These are phyloP conservation scores for Meles meles DNA, from an alignment of 2,113 vertebrate species.

Conservation along the genomic window DNA sequence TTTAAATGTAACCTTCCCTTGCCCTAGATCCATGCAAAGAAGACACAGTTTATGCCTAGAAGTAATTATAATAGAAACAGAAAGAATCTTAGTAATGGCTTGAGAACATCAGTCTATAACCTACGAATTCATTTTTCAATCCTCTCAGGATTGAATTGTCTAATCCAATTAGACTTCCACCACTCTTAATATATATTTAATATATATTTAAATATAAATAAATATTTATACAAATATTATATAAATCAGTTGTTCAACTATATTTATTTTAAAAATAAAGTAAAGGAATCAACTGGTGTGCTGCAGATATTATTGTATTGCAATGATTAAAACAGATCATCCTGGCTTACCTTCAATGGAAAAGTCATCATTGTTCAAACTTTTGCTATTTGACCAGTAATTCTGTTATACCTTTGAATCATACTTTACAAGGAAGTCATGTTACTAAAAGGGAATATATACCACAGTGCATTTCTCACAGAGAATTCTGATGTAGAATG, in stretches of 20 bases:
- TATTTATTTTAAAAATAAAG: slow-evolving; percentile 5
- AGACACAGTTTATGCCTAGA: background rate
- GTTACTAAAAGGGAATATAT: background rate
- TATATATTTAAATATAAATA: too few relatives aligned
- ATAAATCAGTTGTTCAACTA: background rate
- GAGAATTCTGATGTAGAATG: background rate
- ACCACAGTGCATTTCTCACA: background rate
- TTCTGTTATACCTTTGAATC: background rate
- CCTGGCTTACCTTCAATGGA: background rate
- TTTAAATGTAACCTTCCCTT: background rate
- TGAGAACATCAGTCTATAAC: background rate
- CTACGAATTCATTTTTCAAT: background rate
- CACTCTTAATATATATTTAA: background rate
- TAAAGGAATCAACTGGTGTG: background rate
- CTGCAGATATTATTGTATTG: background rate
- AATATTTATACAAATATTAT: too few relatives aligned
- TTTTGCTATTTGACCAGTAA: background rate
- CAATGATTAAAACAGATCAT: background rate
- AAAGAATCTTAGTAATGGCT: background rate
- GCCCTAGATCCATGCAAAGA: background rate
- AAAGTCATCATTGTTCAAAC: background rate
- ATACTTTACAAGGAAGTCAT: background rate
- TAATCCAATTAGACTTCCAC: background rate
- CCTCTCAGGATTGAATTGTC: background rate
- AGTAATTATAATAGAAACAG: background rate